Base-by-base conservation (phyloP, 2,113 vertebrate genomes). In the Tachuris rubrigastra region DNA sequence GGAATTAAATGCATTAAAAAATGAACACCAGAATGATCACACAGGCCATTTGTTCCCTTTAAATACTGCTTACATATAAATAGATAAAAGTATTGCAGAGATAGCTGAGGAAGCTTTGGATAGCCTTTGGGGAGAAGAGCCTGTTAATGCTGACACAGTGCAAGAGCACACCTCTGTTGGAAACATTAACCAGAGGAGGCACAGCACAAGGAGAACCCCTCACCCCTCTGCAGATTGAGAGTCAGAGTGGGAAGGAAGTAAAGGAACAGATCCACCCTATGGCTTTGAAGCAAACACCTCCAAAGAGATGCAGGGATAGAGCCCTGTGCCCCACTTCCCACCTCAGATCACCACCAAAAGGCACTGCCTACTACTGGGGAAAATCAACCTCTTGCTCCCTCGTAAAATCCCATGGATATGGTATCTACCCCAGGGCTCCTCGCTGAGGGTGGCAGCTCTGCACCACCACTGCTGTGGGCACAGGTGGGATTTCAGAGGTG, bases 1-100 rank as follows among this genome's bases (percentile, higher is more conserved):
- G 68, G 55, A 96, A 90, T 86, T 78, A 93, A 86, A 92, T 14
- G 28, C 56, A 80, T 31, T 33, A 75, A 93, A 94, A 76, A 85
- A 77, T 39, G 44, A 95, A 89, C 25, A 72, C 10, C 5, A 3
- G 71, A 84, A 87, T 28, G 78, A 95, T 82, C 85, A 85, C 65
- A 79, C 68, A 75, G 58, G 27, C 30, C 65, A 72, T 90, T 94
- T 94, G 42, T 44, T 92, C 76, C 83, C 56, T 84, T 84, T 75
- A 95, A 81, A 92, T 59, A 60, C 44, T 37, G 53, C 65, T 78
- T 89, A 67, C 18, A 49, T 49, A 75, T 5, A 75, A 77, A 78
- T 21, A 92, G 82, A 88, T 93, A 60, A 73, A 74, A 69, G 39
- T 22, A 50, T 50, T 75, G 35, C 56, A 6, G 30, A 37, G 59